Conservation (phyloP, 2,113 vertebrate species). For the Syngnathus floridae region DNA sequence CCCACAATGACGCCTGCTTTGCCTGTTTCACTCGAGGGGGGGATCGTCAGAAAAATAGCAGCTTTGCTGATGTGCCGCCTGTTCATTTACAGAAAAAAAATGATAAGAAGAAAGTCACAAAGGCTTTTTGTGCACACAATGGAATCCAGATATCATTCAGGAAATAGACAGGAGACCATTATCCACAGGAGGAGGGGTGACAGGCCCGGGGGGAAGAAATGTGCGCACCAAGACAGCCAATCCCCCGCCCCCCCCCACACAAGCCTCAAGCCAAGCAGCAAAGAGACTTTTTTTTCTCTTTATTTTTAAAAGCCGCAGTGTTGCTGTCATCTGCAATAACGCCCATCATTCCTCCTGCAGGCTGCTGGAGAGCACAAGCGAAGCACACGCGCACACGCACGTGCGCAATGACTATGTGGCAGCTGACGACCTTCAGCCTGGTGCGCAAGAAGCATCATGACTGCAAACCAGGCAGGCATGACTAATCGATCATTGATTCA, state of each 20-base stretch:
- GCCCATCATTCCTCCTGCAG: slow-evolving; percentile 59
- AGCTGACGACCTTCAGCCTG: neutral
- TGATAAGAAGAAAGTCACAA: slow-evolving; percentile 34
- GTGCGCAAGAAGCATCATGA: slow-evolving; percentile 17
- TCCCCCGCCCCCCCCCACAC: neutral
- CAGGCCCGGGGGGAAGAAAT: slow-evolving; percentile 38
- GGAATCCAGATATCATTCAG: slow-evolving; percentile 62
- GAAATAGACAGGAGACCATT: slow-evolving; percentile 54
- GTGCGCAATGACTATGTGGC: slow-evolving; percentile 14
- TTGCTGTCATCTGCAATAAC: slow-evolving; percentile 60
- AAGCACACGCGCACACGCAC: slow-evolving; percentile 35
- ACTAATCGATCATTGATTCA: slow-evolving; percentile 1
- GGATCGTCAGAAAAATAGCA: slow-evolving; percentile 45
- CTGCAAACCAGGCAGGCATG: slow-evolving; percentile 27
- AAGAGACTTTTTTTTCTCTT: slow-evolving; percentile 42
- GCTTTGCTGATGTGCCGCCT: slow-evolving; percentile 45
- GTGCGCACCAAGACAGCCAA: slow-evolving; percentile 33
- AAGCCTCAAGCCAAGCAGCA: slow-evolving; percentile 28
- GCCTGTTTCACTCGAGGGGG: slow-evolving; percentile 34
- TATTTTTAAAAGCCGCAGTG: slow-evolving; percentile 45
- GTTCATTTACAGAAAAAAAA: slow-evolving; percentile 46
- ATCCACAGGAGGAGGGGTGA: slow-evolving; percentile 52
- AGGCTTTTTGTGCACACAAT: slow-evolving; percentile 46
- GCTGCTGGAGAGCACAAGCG: slow-evolving; percentile 54
- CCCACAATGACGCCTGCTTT: slow-evolving; percentile 47